These are phyloP conservation scores for Pogonocichla stellata DNA, from an alignment of 2,113 vertebrate genomes.

Conservation along the genomic window DNA sequence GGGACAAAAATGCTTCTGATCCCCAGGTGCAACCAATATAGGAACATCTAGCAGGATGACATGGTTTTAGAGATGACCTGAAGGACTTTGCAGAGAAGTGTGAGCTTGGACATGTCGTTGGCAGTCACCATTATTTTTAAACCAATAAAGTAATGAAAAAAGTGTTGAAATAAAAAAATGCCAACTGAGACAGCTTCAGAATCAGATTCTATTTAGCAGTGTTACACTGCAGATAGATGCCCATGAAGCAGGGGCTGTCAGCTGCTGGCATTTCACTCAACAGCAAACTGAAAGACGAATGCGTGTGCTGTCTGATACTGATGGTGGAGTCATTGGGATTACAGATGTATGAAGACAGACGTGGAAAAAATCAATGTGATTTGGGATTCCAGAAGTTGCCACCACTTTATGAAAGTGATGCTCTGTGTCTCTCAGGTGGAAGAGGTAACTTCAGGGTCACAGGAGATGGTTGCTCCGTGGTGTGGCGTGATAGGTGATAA, in stretches of 20 bases:
- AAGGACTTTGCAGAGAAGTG: background rate
- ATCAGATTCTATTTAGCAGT: background rate
- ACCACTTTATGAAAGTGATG: background rate
- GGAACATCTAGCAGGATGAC: background rate
- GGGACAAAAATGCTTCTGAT: background rate
- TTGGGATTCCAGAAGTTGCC: background rate
- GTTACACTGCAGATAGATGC: background rate
- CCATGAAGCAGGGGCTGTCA: background rate
- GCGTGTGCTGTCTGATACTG: background rate
- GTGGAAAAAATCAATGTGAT: background rate
- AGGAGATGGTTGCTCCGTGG: background rate
- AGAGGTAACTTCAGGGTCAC: background rate
- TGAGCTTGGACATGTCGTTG: fast-evolving
- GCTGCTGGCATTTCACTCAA: background rate
- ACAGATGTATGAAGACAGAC: background rate
- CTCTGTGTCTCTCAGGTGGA: background rate
- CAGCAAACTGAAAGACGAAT: background rate
- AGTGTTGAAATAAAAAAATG: background rate
- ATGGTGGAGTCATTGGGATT: background rate
- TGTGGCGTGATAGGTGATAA: background rate
- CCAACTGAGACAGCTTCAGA: background rate
- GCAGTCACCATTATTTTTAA: background rate
- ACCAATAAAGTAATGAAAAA: background rate
- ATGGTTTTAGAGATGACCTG: background rate
- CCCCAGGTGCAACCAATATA: background rate